Conservation (phyloP, 2,797 vertebrate genomes). For the Sebastes nivosus region DNA sequence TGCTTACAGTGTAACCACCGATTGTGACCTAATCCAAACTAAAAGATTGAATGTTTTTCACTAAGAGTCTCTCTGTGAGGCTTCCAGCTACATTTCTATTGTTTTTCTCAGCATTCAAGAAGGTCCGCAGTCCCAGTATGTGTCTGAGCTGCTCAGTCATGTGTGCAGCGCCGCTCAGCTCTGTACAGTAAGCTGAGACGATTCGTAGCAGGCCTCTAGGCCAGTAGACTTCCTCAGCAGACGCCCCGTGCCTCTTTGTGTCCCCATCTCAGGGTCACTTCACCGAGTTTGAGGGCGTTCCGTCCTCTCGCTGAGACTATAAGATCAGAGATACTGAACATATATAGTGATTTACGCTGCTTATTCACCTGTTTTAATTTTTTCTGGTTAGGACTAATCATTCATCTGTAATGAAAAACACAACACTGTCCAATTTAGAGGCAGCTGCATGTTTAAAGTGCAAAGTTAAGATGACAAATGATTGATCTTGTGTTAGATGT, state of each 20-base stretch:
- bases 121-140: constrained; percentile 22
- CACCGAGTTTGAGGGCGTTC: neutral
- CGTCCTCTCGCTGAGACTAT: neutral
- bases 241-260: constrained; percentile 46
- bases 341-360: neutral
- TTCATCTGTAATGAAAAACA: neutral
- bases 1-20: neutral
- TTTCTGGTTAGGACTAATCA: neutral
- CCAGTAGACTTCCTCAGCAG: constrained; percentile 38
- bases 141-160: constrained; percentile 44
- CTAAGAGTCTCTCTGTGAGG: neutral
- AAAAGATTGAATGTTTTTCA: neutral
- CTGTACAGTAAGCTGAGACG: constrained; percentile 22
- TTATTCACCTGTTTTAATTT: neutral
- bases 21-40: neutral
- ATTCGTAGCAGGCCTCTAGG: constrained; percentile 26
- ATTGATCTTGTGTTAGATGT: neutral
- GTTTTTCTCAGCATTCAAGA: constrained; percentile 20
- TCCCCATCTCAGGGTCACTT: constrained; percentile 8
- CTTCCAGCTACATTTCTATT: neutral
- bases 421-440: neutral
- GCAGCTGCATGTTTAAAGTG: neutral
- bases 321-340: neutral
- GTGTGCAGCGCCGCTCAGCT: constrained; percentile 24
- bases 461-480: neutral